These are phyloP conservation scores for Drosophila merina DNA, from an alignment of 2,888 invertebrate genomes.

Conservation along the genomic window DNA sequence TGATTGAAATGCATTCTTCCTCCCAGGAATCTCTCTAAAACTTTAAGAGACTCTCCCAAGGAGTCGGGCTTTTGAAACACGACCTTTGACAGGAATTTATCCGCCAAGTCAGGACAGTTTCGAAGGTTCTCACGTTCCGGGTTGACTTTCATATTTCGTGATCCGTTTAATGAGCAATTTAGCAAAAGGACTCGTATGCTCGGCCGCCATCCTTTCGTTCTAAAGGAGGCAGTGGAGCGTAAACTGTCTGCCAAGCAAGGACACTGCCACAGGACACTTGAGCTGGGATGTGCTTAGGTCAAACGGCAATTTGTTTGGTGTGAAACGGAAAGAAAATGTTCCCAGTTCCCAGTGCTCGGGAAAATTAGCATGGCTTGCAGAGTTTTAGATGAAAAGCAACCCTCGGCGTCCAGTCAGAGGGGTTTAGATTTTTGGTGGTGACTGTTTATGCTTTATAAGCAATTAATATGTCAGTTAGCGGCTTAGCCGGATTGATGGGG, in stretches of 20 bases:
- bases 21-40: no score
- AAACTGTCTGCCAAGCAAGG: constrained; percentile 37
- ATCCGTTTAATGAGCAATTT: constrained; percentile 49
- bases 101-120: background rate
- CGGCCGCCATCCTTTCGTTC: constrained; percentile 7
- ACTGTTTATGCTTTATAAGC: constrained; percentile 51
- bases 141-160: constrained; percentile 19
- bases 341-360: constrained; percentile 3
- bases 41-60: background rate
- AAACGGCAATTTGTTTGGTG: constrained; percentile 27
- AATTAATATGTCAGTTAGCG: constrained; percentile 60
- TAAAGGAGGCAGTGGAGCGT: constrained; percentile 49
- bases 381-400: constrained; percentile 16
- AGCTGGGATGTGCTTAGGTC: constrained; percentile 38
- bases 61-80: constrained; percentile 1
- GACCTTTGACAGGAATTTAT: constrained; percentile 17
- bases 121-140: constrained; percentile 35
- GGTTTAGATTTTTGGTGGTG: constrained; percentile 38
- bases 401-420: constrained; percentile 34
- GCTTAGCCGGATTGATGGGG: constrained; percentile 46
- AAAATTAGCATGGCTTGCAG: constrained; percentile 39
- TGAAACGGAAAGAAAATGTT: constrained; percentile 4
- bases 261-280: constrained; percentile 49
- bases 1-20: constrained; percentile 1
- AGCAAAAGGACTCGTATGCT: constrained; percentile 13